Percentiles rank a stretch among this genome's conserved stretches.
Evolutionary conservation across 2,113 vertebrate species (phyloP).

Genomic region (Motacilla tschutschensis): DNA sequence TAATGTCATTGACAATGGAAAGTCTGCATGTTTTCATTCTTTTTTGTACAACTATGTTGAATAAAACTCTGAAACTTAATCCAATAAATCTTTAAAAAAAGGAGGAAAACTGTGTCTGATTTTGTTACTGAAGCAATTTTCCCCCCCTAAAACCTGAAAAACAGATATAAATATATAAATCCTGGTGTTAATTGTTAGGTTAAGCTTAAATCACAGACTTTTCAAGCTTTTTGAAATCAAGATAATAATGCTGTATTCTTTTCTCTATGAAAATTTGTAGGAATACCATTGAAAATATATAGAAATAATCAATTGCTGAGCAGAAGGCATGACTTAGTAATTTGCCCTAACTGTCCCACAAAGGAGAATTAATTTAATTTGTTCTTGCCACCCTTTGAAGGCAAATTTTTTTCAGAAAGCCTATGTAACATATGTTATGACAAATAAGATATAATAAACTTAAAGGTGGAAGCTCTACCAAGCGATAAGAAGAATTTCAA

Average conservation of each 20-base stretch:
- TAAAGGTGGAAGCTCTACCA: neutral
- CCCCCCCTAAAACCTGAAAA: neutral
- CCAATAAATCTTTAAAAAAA: neutral
- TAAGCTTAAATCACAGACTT: neutral
- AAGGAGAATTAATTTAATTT: neutral
- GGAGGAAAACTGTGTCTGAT: neutral
- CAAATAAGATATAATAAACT: neutral
- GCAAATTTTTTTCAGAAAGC: neutral
- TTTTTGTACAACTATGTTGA: neutral
- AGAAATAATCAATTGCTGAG: conserved; percentile 13
- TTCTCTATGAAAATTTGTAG: neutral
- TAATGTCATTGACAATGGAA: neutral
- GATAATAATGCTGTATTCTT: neutral
- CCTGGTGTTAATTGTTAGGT: neutral
- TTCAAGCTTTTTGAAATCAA: conserved; percentile 16
- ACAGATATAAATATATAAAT: neutral
- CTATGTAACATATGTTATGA: neutral
- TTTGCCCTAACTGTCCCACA: neutral
- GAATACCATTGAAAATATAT: conserved; percentile 16
- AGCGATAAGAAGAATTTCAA: neutral
- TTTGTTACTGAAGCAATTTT: neutral
- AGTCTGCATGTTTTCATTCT: neutral
- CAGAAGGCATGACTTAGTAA: neutral
- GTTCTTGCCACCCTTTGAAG: neutral
- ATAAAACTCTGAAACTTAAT: neutral